phyloP scores from a whole-genome alignment of 1,140 invertebrate species.

The Nomia melanderi region DNA sequence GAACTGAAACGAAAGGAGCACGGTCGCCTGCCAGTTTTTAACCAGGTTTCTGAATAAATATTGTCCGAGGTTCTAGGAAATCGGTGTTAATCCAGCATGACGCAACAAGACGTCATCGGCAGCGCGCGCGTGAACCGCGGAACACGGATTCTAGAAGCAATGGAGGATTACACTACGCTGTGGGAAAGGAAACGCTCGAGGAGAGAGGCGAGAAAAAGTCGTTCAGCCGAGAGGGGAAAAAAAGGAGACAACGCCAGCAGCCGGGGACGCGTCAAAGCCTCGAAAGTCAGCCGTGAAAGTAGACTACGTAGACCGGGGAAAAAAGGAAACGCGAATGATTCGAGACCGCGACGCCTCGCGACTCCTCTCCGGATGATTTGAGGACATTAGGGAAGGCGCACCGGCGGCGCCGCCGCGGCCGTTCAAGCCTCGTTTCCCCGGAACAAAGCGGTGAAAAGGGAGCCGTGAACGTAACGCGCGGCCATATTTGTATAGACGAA shows the following conservation, averaged over 20 bases:
- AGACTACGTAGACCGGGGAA: not conserved
- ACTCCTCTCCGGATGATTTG: not conserved
- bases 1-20: too few species aligned
- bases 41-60: too few species aligned
- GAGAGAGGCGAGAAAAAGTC: not conserved
- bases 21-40: too few species aligned
- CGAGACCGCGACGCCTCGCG: not conserved
- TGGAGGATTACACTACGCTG: not conserved
- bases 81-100: too few species aligned
- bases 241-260: too few species aligned
- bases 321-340: not conserved
- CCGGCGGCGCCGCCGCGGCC: not conserved
- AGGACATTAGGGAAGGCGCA: not conserved
- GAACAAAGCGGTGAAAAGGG: slow-evolving; percentile 45
- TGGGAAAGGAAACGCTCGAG: not conserved
- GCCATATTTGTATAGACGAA: slow-evolving; percentile 51
- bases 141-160: too few species aligned
- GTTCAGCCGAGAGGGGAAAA: not conserved
- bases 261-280: too few species aligned
- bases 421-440: slow-evolving; percentile 9
- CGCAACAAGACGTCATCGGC: too few species aligned
- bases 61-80: too few species aligned
- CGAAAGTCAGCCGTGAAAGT: not conserved
- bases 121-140: too few species aligned
- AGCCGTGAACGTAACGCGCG: slow-evolving; percentile 36